Evolutionary conservation across 2,888 invertebrate species (phyloP).

Genomic region (Fragum whitleyi): DNA sequence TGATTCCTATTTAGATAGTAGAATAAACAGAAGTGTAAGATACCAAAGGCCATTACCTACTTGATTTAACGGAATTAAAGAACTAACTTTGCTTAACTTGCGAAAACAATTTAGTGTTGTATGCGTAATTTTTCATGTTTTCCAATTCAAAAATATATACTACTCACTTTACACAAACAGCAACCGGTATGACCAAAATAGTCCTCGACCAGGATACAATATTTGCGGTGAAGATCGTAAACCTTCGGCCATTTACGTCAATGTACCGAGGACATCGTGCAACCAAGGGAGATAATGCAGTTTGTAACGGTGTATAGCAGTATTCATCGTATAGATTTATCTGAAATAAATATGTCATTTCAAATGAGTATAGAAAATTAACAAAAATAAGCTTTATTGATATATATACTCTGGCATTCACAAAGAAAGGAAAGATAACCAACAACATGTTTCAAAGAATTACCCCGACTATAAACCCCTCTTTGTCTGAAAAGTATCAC

Average conservation of each 20-base stretch:
- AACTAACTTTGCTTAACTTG: too few species aligned
- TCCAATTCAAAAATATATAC: neutral
- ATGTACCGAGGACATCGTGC: slow-evolving; percentile 71
- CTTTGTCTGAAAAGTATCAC: too few species aligned
- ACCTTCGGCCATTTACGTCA: slow-evolving; percentile 52
- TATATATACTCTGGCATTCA: too few species aligned
- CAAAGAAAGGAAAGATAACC: too few species aligned
- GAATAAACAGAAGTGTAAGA: too few species aligned
- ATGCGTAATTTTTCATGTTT: too few species aligned
- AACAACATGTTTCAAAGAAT: too few species aligned
- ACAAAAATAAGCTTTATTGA: neutral
- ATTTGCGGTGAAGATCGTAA: slow-evolving; percentile 79
- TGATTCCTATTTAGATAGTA: too few species aligned
- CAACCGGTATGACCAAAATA: slow-evolving; percentile 76
- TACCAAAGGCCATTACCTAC: too few species aligned
- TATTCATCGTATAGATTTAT: slow-evolving; percentile 76
- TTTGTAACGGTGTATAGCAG: slow-evolving; percentile 78
- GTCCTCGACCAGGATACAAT: slow-evolving; percentile 79
- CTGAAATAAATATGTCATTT: slow-evolving; percentile 57
- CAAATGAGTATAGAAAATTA: neutral
- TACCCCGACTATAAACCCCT: too few species aligned
- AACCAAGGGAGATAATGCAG: slow-evolving; percentile 71
- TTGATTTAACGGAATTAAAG: too few species aligned
- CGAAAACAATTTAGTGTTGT: too few species aligned
- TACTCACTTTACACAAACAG: slow-evolving; percentile 76